Evolutionary conservation across 2,888 invertebrate species (phyloP).

Genomic region (Papilio protenor): DNA sequence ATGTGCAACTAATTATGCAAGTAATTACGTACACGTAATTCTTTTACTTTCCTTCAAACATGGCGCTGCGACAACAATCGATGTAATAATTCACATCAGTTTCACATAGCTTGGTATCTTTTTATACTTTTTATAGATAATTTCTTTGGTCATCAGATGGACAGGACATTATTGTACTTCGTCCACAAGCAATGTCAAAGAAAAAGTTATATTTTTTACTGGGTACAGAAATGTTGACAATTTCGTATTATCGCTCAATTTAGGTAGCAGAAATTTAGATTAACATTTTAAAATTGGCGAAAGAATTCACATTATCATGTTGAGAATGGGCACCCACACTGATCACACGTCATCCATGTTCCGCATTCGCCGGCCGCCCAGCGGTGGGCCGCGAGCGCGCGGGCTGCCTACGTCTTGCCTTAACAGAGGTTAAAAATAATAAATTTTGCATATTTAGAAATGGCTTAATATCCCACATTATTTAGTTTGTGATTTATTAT

Average conservation of each 20-base stretch:
- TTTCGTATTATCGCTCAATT: no score
- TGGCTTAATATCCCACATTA: conserved; percentile 7
- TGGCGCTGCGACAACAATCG: background rate
- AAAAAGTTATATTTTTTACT: no score
- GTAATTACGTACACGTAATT: conserved; percentile 22
- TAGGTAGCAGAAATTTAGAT: background rate
- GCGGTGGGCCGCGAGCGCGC: conserved; percentile 12
- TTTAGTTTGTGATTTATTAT: background rate
- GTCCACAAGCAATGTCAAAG: no score
- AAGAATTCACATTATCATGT: background rate
- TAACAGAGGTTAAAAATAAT: conserved; percentile 8
- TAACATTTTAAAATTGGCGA: background rate
- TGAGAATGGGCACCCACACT: conserved; percentile 1
- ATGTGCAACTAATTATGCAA: conserved; percentile 7
- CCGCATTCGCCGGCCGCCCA: conserved; percentile 11
- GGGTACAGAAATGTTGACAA: no score
- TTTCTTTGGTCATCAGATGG: no score
- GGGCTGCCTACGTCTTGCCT: conserved; percentile 29
- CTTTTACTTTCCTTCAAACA: conserved; percentile 14
- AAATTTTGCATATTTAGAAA: conserved; percentile 19
- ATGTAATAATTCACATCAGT: background rate
- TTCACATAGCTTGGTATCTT: background rate
- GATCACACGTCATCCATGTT: background rate
- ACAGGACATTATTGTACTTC: no score
- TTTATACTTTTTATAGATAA: no score